Conservation (phyloP, 2,888 invertebrate species). For the Hydropsyche betteni region DNA sequence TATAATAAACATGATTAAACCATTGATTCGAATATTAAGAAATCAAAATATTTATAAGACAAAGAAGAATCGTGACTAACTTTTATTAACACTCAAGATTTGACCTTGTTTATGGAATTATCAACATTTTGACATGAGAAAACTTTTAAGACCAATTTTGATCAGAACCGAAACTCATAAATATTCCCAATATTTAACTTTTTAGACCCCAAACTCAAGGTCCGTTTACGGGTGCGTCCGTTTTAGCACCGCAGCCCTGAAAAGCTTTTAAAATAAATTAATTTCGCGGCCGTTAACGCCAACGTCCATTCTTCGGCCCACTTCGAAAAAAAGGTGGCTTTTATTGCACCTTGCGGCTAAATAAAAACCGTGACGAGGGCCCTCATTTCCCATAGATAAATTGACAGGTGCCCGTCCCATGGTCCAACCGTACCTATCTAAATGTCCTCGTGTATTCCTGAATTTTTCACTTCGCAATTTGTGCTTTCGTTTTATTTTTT, state of each 20-base stretch:
- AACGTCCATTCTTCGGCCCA: slow-evolving; percentile 1
- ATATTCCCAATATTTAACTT: no score
- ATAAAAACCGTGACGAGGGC: slow-evolving; percentile 24
- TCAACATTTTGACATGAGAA: no score
- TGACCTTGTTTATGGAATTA: no score
- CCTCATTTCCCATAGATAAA: slow-evolving; percentile 30
- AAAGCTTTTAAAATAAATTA: slow-evolving; percentile 42
- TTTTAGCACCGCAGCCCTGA: neutral
- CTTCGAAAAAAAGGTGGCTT: slow-evolving; percentile 15
- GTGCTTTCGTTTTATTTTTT: neutral
- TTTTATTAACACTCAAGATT: no score
- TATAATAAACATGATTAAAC: no score
- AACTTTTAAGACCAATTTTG: no score
- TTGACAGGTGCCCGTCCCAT: slow-evolving; percentile 8
- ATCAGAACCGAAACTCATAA: no score
- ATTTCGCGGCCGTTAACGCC: slow-evolving; percentile 21
- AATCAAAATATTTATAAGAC: no score
- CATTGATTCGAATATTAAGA: no score
- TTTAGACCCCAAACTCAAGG: no score
- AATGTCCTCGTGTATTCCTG: slow-evolving; percentile 1
- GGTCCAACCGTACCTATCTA: neutral
- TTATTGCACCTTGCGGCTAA: slow-evolving; percentile 27
- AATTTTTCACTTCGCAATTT: slow-evolving; percentile 24
- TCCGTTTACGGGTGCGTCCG: neutral
- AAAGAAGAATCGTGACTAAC: no score